Evolutionary conservation across 2,113 vertebrate species (phyloP), one percentile per base, ranked within the genome.

Genomic region (Diglossa brunneiventris): DNA sequence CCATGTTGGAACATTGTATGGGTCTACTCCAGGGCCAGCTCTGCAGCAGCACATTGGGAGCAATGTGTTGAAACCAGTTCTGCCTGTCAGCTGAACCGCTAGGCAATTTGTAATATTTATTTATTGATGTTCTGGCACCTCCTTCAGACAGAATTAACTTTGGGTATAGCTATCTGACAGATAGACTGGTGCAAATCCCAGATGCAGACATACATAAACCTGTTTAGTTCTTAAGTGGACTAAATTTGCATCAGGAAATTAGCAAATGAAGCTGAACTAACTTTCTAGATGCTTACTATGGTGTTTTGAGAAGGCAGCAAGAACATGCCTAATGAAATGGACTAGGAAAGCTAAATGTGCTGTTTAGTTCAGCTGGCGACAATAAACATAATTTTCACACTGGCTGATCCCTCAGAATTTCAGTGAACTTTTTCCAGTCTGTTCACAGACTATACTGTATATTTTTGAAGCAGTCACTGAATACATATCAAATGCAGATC

Each of bases 41-140:
- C 80, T 42, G 31, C 5, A 5, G 61, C 72, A 89, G 55, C 76
- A 81, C 47, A 46, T 33, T 80, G 64, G 66, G 56, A 94, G 61
- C 64, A 39, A 42, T 0, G 3, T 31, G 37, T 67, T 78, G 76
- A 72, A 96, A 97, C 88, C 61, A 63, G 83, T 88, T 73, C 85
- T 75, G 90, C 94, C 83, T 74, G 92, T 69, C 94, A 94, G 92
- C 90, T 70, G 92, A 88, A 97, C 92, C 64, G 79, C 88, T 90
- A 94, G 68, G 79, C 88, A 90, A 89, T 93, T 90, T 90, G 94
- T 90, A 90, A 46, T 74, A 94, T 86, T 83, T 94, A 94, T 93
- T 94, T 96, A 94, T 66, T 92, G 91, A 89, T 93, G 91, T 72
- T 74, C 94, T 81, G 83, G 86, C 94, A 92, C 86, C 83, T 96